phyloP scores from a whole-genome alignment of 2,113 vertebrate genomes.

The Ptilorrhoa leucosticta region DNA sequence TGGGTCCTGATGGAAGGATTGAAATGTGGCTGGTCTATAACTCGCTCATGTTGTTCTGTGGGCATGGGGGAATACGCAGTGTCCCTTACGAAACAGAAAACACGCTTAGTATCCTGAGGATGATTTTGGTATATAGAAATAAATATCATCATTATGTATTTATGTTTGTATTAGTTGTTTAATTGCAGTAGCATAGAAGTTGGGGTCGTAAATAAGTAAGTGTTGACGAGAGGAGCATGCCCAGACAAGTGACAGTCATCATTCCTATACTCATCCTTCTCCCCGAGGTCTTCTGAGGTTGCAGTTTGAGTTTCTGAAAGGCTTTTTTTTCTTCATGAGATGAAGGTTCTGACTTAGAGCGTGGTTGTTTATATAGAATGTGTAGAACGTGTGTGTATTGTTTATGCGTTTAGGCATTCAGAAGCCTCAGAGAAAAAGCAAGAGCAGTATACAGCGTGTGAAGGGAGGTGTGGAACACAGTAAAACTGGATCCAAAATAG shows the following conservation, averaged over 20 bases:
- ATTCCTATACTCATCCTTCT: not conserved
- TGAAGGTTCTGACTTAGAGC: not conserved
- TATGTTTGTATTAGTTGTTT: not conserved
- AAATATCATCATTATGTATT: accelerated
- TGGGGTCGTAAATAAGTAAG: not conserved
- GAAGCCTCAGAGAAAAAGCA: not conserved
- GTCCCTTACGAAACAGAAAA: not conserved
- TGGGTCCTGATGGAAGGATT: not conserved
- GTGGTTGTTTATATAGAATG: accelerated
- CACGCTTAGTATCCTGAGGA: accelerated
- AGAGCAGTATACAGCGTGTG: not conserved
- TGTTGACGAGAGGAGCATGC: not conserved
- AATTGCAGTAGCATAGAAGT: not conserved
- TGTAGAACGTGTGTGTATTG: too few species aligned
- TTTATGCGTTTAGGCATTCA: not conserved
- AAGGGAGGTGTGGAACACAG: not conserved
- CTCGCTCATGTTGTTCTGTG: not conserved
- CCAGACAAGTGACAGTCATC: not conserved
- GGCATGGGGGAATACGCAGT: accelerated
- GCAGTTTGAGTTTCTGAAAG: not conserved
- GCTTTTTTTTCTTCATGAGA: not conserved
- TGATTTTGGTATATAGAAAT: not conserved
- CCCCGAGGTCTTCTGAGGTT: not conserved
- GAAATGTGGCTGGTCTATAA: not conserved
- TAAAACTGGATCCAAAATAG: not conserved